These are phyloP conservation scores for Pteronotus mesoamericanus DNA, from an alignment of 2,797 vertebrate genomes.

Conservation along the genomic window DNA sequence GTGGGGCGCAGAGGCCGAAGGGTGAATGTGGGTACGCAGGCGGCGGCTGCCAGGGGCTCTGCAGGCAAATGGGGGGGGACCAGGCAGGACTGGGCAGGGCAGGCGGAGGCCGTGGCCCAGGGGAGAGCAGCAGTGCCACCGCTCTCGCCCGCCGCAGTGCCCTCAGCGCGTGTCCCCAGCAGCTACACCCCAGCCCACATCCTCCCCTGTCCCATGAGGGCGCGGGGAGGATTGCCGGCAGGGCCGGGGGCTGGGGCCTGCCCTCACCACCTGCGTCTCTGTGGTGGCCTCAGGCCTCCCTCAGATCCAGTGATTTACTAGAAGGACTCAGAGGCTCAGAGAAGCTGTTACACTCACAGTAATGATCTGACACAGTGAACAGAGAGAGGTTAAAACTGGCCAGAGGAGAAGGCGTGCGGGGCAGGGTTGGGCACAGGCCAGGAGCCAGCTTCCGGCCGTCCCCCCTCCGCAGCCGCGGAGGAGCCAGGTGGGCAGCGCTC, in stretches of 20 bases:
- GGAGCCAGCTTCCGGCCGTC: not conserved
- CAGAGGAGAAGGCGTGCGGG: accelerated
- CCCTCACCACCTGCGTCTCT: not conserved
- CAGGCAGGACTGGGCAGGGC: accelerated
- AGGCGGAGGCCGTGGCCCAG: accelerated
- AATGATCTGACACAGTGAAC: not conserved
- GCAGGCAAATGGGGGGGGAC: not conserved
- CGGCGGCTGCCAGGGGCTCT: accelerated
- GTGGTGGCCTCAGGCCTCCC: not conserved
- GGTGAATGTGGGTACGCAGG: accelerated
- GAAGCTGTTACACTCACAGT: not conserved
- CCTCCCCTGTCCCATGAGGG: not conserved
- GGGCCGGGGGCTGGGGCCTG: not conserved
- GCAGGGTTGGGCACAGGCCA: not conserved
- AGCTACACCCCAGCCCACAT: not conserved
- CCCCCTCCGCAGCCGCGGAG: no score
- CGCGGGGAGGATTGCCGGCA: not conserved
- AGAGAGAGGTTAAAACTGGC: not conserved
- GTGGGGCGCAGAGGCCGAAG: accelerated
- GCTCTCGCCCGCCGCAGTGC: no score
- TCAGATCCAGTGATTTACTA: not conserved
- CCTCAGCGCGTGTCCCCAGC: not conserved
- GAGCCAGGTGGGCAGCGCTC: no score
- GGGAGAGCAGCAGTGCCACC: no score
- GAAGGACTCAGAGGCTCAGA: not conserved